These are phyloP conservation scores for Drosophila ercepeae DNA, from an alignment of 1,140 invertebrate species.

Conservation along the genomic window DNA sequence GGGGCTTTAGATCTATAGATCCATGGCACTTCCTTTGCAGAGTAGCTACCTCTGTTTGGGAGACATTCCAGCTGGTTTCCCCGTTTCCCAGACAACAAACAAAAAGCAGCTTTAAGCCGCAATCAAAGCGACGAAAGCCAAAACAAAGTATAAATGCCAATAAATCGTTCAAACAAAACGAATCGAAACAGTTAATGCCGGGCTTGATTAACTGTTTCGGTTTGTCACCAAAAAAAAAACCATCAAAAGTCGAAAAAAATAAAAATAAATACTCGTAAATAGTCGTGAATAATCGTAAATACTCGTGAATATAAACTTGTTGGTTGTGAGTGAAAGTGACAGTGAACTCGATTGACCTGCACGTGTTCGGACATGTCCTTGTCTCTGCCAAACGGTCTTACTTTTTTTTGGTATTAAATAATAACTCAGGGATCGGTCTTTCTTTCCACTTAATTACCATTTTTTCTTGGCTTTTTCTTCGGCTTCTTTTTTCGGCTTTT, in stretches of 20 bases:
- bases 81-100: background rate
- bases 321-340: constrained; percentile 64
- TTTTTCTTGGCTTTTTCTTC: constrained; percentile 33
- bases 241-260: background rate
- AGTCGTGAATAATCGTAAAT: too few species aligned
- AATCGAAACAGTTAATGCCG: constrained; percentile 54
- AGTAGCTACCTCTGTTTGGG: background rate
- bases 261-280: constrained; percentile 13
- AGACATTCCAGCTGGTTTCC: background rate
- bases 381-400: too few species aligned
- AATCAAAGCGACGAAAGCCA: constrained; percentile 9
- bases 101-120: constrained; percentile 30
- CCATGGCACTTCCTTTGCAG: constrained; percentile 4
- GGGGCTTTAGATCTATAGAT: too few species aligned
- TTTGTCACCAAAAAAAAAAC: constrained; percentile 41
- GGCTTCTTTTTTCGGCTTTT: constrained; percentile 24
- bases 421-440: too few species aligned
- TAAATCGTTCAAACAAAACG: constrained; percentile 45
- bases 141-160: constrained; percentile 41
- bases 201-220: constrained; percentile 32
- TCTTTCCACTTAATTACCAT: background rate
- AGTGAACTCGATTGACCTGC: constrained; percentile 78
- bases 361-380: constrained; percentile 17
- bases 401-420: too few species aligned
- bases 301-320: constrained; percentile 25